A percentile compares a stretch with the other conserved stretches of the same genome.
Conservation (phyloP, 2,888 invertebrate species). For the Chloroclysta siterata region DNA sequence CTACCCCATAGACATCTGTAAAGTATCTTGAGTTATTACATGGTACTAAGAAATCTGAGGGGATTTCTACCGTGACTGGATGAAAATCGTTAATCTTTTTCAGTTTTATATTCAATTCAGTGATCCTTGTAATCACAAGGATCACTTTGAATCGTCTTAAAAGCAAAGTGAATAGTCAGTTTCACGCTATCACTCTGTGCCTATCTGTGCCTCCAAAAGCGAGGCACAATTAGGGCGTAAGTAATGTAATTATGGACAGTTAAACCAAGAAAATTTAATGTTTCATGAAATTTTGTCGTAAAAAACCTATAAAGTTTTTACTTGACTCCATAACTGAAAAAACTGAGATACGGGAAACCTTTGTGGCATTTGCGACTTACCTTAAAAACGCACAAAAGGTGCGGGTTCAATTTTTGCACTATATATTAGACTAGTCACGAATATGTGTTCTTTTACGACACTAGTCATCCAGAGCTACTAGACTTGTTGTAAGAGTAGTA, state of each 20-base stretch:
- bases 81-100: no score
- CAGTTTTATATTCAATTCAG: no score
- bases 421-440: no score
- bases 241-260: conserved; percentile 39
- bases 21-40: not conserved
- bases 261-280: conserved; percentile 17
- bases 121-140: not conserved
- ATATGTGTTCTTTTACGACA: no score
- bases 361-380: not conserved
- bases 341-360: not conserved
- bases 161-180: not conserved
- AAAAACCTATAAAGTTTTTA: conserved; percentile 11
- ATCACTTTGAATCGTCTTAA: not conserved
- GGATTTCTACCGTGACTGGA: no score
- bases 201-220: not conserved
- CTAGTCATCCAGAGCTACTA: no score
- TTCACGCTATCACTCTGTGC: not conserved
- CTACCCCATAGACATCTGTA: not conserved
- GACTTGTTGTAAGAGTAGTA: no score
- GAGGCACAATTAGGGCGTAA: conserved; percentile 34
- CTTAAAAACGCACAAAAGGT: no score
- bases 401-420: no score
- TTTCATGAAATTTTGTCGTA: conserved; percentile 22
- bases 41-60: not conserved
- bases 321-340: not conserved